Conservation (phyloP, 2,797 vertebrate species). For the Mallotus villosus region DNA sequence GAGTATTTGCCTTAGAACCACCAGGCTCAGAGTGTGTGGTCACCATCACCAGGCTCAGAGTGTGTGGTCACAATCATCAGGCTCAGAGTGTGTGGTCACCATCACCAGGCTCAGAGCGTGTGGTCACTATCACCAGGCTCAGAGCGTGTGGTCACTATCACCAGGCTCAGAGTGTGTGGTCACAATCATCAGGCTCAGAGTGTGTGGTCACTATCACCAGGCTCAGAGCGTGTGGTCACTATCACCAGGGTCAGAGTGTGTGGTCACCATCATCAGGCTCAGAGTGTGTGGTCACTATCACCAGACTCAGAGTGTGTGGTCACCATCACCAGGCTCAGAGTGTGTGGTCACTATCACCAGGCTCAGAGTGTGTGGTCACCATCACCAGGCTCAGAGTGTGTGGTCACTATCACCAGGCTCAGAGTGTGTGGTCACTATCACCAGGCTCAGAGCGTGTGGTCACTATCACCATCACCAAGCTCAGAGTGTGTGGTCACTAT, state of each 20-base stretch:
- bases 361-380: too few relatives aligned
- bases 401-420: too few relatives aligned
- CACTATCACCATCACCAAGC: too few relatives aligned
- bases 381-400: too few relatives aligned
- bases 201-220: slow-evolving; percentile 73
- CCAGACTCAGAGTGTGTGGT: too few relatives aligned
- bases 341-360: slow-evolving; percentile 41
- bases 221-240: not conserved
- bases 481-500: too few relatives aligned
- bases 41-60: slow-evolving; percentile 66
- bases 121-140: not conserved
- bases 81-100: not conserved
- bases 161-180: slow-evolving; percentile 21
- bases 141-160: slow-evolving; percentile 42
- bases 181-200: slow-evolving; percentile 41
- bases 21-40: slow-evolving; percentile 76
- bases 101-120: slow-evolving; percentile 50
- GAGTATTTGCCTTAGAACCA: slow-evolving; percentile 91
- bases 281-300: not conserved
- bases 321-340: too few relatives aligned
- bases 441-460: too few relatives aligned
- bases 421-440: too few relatives aligned
- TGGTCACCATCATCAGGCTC: slow-evolving; percentile 50
- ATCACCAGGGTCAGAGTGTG: not conserved
- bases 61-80: slow-evolving; percentile 56